phyloP scores from a whole-genome alignment of 2,113 vertebrate genomes.

The Addax nasomaculatus region DNA sequence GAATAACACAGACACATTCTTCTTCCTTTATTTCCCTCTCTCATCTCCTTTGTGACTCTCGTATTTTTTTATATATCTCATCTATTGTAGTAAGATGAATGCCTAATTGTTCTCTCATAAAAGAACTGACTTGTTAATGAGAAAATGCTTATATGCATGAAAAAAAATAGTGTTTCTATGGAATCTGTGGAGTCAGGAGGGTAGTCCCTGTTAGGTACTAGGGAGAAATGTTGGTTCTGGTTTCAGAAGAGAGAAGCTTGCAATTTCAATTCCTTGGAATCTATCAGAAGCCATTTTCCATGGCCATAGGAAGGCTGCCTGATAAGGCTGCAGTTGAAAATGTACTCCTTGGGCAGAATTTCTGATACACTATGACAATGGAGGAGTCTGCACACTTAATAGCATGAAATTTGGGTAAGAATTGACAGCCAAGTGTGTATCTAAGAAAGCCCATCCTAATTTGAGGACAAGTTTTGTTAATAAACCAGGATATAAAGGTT shows the following conservation, averaged over 20 bases:
- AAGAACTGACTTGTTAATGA: constrained; percentile 36
- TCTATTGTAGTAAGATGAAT: constrained; percentile 51
- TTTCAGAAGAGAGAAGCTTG: not conserved
- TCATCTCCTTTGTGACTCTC: not conserved
- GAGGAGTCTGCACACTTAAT: not conserved
- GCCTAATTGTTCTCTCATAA: constrained; percentile 49
- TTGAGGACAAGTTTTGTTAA: not conserved
- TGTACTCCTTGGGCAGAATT: not conserved
- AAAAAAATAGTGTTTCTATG: not conserved
- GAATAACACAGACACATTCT: not conserved
- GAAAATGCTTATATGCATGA: constrained; percentile 5
- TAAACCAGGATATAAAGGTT: constrained; percentile 26
- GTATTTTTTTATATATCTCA: constrained; percentile 51
- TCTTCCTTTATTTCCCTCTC: constrained; percentile 26
- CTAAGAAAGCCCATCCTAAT: not conserved
- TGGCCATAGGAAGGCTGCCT: not conserved
- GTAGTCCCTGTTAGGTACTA: not conserved
- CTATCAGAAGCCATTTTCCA: constrained; percentile 46
- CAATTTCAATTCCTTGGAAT: not conserved
- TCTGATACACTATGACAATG: not conserved
- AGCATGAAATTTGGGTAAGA: not conserved
- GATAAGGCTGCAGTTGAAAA: not conserved
- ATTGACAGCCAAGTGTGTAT: not conserved
- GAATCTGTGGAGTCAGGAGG: constrained; percentile 19
- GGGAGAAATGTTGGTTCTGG: not conserved